Evolutionary conservation across 2,888 invertebrate species (phyloP).

Genomic region (Steromphala cineraria): DNA sequence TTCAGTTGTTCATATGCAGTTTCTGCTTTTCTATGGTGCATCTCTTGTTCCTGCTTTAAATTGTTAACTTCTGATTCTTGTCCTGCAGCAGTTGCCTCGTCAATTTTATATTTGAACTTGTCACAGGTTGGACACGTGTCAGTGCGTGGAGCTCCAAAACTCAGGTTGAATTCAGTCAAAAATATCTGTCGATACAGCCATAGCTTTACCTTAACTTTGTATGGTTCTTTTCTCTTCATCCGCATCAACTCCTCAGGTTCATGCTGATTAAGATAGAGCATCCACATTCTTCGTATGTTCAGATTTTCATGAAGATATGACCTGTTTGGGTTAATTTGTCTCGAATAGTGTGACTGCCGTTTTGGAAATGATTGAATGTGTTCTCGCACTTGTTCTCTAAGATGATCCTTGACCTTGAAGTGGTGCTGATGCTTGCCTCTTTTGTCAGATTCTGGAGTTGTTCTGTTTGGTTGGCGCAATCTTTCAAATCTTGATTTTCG

Average conservation of each 20-base stretch:
- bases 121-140: slow-evolving; percentile 29
- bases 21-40: slow-evolving; percentile 27
- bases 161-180: slow-evolving; percentile 19
- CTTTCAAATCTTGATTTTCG: too few relatives aligned
- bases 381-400: background rate
- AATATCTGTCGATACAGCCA: slow-evolving; percentile 25
- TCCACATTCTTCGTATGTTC: slow-evolving; percentile 27
- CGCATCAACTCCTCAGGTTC: slow-evolving; percentile 25
- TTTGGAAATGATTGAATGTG: slow-evolving; percentile 19
- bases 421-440: slow-evolving; percentile 7
- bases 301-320: slow-evolving; percentile 28
- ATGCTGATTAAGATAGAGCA: slow-evolving; percentile 22
- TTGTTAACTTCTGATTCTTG: slow-evolving; percentile 13
- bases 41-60: slow-evolving; percentile 7
- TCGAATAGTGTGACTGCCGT: slow-evolving; percentile 10
- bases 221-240: slow-evolving; percentile 16
- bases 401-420: background rate
- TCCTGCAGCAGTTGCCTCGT: background rate
- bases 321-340: slow-evolving; percentile 12
- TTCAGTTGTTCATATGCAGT: slow-evolving; percentile 24
- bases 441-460: background rate
- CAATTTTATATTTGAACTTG: slow-evolving; percentile 11
- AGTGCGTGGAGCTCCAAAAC: slow-evolving; percentile 27
- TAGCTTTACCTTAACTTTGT: slow-evolving; percentile 1
- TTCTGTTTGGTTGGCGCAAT: background rate